Percentiles rank a stretch among this genome's conserved stretches.
Evolutionary conservation across 2,888 invertebrate species (phyloP).

Genomic region (Ennomos quercinarius): DNA sequence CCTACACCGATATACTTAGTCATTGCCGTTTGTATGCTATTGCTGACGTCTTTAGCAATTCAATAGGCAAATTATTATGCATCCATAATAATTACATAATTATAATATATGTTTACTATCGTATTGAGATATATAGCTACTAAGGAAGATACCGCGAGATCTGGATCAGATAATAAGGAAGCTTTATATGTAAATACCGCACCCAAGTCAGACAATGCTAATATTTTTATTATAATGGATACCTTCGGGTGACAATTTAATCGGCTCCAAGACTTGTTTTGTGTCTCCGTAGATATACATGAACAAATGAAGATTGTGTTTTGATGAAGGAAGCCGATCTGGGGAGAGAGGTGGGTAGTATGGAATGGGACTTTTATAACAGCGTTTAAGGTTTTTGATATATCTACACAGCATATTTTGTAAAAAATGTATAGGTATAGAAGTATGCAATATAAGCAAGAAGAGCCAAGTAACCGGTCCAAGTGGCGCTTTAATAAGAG

Average conservation of each 20-base stretch:
- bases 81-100: slow-evolving; percentile 50
- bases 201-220: slow-evolving; percentile 34
- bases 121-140: slow-evolving; percentile 47
- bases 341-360: too few species aligned
- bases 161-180: slow-evolving; percentile 43
- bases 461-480: too few species aligned
- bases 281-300: not conserved
- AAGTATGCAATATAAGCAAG: too few species aligned
- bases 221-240: slow-evolving; percentile 29
- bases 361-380: too few species aligned
- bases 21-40: too few species aligned
- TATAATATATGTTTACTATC: slow-evolving; percentile 36
- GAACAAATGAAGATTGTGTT: too few species aligned
- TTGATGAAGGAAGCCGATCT: too few species aligned
- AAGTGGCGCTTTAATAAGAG: too few species aligned
- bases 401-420: too few species aligned
- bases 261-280: slow-evolving; percentile 9
- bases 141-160: slow-evolving; percentile 60
- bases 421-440: too few species aligned
- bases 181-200: slow-evolving; percentile 41
- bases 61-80: slow-evolving; percentile 55
- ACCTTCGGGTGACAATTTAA: slow-evolving; percentile 23
- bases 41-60: slow-evolving; percentile 23
- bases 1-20: too few species aligned
- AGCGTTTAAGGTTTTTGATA: too few species aligned